phyloP scores from a whole-genome alignment of 2,113 vertebrate genomes.

The Grallaria varia region DNA sequence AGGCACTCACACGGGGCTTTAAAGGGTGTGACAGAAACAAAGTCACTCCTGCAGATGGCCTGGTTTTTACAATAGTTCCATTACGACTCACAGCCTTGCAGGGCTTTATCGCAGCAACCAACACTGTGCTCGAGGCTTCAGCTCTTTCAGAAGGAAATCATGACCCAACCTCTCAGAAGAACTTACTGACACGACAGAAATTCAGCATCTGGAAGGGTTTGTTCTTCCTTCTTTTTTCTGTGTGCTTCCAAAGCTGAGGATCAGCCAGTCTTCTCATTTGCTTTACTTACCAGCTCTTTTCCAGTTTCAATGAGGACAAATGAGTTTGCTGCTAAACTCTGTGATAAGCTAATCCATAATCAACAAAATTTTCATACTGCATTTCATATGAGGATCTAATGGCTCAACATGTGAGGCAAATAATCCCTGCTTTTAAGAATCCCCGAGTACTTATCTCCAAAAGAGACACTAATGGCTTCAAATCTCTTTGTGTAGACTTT shows the following conservation, averaged over 20 bases:
- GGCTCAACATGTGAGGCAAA: background rate
- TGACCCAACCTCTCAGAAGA: background rate
- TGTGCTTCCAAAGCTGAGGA: background rate
- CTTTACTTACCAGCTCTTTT: background rate
- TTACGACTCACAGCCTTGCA: background rate
- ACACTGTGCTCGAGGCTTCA: background rate
- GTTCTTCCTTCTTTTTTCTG: background rate
- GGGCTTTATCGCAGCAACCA: background rate
- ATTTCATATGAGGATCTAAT: background rate
- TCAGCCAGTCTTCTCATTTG: background rate
- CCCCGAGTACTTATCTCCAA: background rate
- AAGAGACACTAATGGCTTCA: background rate
- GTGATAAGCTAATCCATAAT: background rate
- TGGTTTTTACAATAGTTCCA: background rate
- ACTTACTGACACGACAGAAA: background rate
- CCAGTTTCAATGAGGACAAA: background rate
- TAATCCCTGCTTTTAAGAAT: conserved; percentile 13
- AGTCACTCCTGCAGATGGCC: background rate
- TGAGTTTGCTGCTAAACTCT: background rate
- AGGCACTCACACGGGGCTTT: background rate
- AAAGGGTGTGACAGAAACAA: background rate
- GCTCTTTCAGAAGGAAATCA: background rate
- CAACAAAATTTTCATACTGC: background rate
- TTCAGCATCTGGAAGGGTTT: background rate
- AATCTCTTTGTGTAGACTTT: background rate